Base-by-base conservation (phyloP, 2,113 vertebrate genomes). In the Stercorarius parasiticus region DNA sequence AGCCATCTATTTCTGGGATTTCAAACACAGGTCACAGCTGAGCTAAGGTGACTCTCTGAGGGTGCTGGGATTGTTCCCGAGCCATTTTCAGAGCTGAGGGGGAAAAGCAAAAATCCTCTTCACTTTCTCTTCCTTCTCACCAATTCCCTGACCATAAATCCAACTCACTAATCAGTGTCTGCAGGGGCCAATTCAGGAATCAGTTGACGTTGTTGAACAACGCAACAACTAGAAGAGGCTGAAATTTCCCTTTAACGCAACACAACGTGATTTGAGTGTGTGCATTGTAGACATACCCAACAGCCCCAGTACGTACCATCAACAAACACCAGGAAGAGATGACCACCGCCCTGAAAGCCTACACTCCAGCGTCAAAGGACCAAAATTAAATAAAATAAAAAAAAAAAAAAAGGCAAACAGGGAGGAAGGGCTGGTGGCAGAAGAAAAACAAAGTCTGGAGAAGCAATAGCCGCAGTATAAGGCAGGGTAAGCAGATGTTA, bases 401-500 rank as follows among this genome's bases (percentile, higher is more conserved):
- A 6, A 34, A 61, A 53, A 36, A 66, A 64, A 30, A 34, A 6
- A 23, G 43, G 11, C 20, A 47, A 47, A 47, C 42, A 52, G 29
- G 47, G 13, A 49, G 29, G 45, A 73, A 42, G 26, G 34, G 26
- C 47, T 53, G 21, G 7, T 2, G 3, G 43, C 26, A 65, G 26
- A 30, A 34, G 42, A 36, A 71, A 38, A 52, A 42, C 9, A 23
- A 56, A 34, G 53, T 32, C 55, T 30, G 15, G 25, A 36, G 43
- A 29, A 82, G 30, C 55, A 32, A 25, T 5, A 11, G 40, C 32
- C 14, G 6, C 26, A 26, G 53, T 3, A 11, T 49, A 43, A 77
- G 0, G 0, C 9, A 6, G 21, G 21, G 23, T 47, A 25, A 26
- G 17, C 1, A 29, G 40, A 9, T 3, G 2, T 32, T 15, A 32